Evolutionary conservation across 2,888 invertebrate genomes (phyloP), one percentile per base, ranked within the genome.

Genomic region (Andrena praecox): DNA sequence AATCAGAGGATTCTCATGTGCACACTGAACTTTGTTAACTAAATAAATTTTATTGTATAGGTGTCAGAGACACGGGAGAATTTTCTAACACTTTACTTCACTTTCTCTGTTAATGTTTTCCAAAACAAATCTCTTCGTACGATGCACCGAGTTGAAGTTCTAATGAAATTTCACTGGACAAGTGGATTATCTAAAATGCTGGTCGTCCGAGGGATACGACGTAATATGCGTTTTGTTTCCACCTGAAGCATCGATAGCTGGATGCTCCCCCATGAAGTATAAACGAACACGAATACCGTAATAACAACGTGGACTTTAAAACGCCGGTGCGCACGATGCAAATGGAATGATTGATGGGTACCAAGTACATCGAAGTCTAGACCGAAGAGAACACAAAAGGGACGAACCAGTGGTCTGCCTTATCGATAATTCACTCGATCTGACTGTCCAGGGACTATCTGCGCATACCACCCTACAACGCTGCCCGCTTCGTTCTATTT

Each of bases 361-460:
- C 80, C 85, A 83, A 88, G 89, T 87, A 89, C 91, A 90, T 91
- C 89, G 89, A 82, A 83, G 88, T 83, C 84, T 80, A 82, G 82
- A 82, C 76, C 71, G 81, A 82, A 84, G 85, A 82, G 89, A 87
- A 89, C 80, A 79, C 83, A 80, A 85, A 87, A 86, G 88, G 90
- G 85, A 87, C 69, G 42, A 85, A 82, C 84, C 85, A 84, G 80
- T 87, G 87, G 85, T 86, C 90, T 89, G 90, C 88, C 92, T 91
- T 92, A 93, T 93, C 91, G 92, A 93, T 93, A 92, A 93, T 93
- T 93, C 93, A 93, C 84, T 89, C 85, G 87, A 87, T 88, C 89
- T 91, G 91, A 85, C 90, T 90, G 79, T 71, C 73, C 72, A 74
- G 67, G 67, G 66, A 72, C 71, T 80, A 88, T 80, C 86, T 62